phyloP scores from a whole-genome alignment of 2,888 invertebrate species.

The Protonemura montana region DNA sequence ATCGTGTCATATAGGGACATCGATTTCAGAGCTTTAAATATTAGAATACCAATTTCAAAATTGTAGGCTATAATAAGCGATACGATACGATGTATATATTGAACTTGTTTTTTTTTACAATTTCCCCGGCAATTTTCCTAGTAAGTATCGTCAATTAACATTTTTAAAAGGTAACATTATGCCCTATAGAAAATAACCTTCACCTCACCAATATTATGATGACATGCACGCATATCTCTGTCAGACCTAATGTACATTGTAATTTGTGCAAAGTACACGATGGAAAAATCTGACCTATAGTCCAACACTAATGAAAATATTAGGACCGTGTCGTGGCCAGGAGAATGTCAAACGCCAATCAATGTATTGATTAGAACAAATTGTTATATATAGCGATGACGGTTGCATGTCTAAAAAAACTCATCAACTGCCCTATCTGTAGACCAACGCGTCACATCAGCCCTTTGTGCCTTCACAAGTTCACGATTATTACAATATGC shows the following conservation, averaged over 20 bases:
- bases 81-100: background rate
- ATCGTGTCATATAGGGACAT: background rate
- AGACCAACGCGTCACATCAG: too few relatives aligned
- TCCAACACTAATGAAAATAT: background rate
- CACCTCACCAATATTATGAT: background rate
- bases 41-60: background rate
- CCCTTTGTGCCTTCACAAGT: too few relatives aligned
- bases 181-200: slow-evolving; percentile 12
- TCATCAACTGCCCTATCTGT: too few relatives aligned
- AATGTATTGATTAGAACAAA: background rate
- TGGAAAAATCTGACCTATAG: background rate
- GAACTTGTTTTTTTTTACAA: background rate
- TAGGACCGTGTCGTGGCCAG: background rate
- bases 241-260: background rate
- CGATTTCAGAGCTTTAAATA: background rate
- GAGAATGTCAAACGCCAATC: background rate
- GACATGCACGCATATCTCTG: background rate
- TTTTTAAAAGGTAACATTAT: background rate
- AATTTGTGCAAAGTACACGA: background rate
- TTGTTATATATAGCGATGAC: background rate
- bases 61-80: background rate
- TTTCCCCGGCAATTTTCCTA: background rate
- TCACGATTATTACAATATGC: too few relatives aligned
- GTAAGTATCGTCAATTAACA: background rate
- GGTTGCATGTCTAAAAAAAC: background rate